These are phyloP conservation scores for Troglohyphantes excavatus DNA, from an alignment of 2,888 invertebrate genomes.

Conservation along the genomic window DNA sequence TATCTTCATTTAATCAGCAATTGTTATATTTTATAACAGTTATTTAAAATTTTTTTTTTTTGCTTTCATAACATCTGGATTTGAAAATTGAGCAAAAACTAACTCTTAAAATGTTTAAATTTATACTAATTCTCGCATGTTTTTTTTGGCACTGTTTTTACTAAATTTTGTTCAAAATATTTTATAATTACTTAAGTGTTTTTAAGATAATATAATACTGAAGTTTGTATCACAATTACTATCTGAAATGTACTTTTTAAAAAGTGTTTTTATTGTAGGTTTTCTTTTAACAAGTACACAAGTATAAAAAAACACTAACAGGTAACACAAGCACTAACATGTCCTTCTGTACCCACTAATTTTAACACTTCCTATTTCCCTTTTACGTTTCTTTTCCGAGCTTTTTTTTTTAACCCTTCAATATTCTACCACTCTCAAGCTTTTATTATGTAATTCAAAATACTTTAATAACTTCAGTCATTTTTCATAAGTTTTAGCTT, in stretches of 20 bases:
- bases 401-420: not conserved
- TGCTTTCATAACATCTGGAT: no score
- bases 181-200: no score
- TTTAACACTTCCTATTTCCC: conserved; percentile 14
- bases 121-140: no score
- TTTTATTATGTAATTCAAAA: conserved; percentile 11
- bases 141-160: no score
- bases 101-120: no score
- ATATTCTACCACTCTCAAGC: conserved; percentile 38
- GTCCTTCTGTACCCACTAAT: conserved; percentile 66
- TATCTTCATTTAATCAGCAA: no score
- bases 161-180: no score
- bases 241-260: not conserved
- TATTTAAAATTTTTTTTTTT: no score
- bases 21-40: no score
- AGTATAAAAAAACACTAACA: not conserved
- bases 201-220: not conserved
- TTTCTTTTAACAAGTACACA: not conserved
- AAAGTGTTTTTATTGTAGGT: not conserved
- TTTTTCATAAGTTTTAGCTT: not conserved
- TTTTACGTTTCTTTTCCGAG: conserved; percentile 10
- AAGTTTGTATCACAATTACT: conserved; percentile 9
- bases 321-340: not conserved
- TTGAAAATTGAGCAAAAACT: no score
- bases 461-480: no score